Conservation (phyloP, 2,888 invertebrate species). For the Oligia latruncula region DNA sequence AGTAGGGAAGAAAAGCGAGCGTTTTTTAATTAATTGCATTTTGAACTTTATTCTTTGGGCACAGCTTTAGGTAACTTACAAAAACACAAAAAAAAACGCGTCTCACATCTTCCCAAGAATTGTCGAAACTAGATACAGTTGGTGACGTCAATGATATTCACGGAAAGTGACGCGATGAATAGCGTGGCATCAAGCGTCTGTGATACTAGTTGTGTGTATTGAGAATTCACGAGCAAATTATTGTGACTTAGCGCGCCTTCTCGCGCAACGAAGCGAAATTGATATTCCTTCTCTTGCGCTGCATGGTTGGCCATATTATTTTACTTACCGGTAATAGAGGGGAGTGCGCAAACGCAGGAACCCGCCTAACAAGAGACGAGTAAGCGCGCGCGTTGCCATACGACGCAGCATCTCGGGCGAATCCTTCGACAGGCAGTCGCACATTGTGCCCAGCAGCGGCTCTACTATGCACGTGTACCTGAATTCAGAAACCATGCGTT, state of each 20-base stretch:
- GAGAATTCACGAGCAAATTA: background rate
- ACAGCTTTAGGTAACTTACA: background rate
- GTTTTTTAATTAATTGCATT: background rate
- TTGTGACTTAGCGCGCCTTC: background rate
- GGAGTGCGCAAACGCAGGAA: constrained; percentile 92
- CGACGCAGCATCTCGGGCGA: constrained; percentile 90
- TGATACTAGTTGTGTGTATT: background rate
- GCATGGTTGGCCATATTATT: no score
- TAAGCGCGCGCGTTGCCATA: constrained; percentile 92
- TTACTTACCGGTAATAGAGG: constrained; percentile 90
- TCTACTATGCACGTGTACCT: constrained; percentile 93
- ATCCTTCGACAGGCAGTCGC: constrained; percentile 91
- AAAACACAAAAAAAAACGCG: background rate
- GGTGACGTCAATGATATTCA: background rate
- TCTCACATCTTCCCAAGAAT: background rate
- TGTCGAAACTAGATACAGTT: background rate
- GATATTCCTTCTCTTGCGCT: background rate
- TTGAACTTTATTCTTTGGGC: background rate
- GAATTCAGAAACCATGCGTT: constrained; percentile 17
- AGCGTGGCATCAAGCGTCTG: background rate
- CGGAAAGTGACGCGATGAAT: background rate
- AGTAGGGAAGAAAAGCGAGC: background rate
- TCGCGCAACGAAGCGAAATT: no score
- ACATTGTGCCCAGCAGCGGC: constrained; percentile 91
- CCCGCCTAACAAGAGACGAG: constrained; percentile 93